Evolutionary conservation across 2,888 invertebrate species (phyloP), one percentile per base, ranked within the genome.

Genomic region (Osmoderma eremita): DNA sequence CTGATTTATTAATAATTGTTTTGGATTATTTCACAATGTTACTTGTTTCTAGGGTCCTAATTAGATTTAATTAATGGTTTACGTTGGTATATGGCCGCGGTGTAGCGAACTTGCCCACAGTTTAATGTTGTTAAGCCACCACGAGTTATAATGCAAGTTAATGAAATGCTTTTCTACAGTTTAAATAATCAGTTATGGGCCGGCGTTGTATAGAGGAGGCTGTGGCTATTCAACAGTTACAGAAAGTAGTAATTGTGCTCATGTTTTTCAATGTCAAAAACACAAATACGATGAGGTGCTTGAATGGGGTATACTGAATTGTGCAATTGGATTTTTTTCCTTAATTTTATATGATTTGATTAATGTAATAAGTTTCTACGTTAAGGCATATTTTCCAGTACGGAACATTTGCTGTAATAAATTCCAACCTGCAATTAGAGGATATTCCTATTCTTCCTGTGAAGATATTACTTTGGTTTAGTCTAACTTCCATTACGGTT

Each of bases 51-150:
- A 61, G 69, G 30, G 63, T 67, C 66, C 73, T 74, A 72, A 74
- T 74, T 74, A 73, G 69, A 65, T 54, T 71, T 74, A 74, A 74
- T 74, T 73, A 74, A 73, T 70, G 70, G 73, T 72, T n/a, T 71
- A 62, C 61, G 63, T 56, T 67, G 72, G 65, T 61, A 64, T n/a
- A 69, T 63, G 53, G n/a, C 30, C 30, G 30, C 67, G 65, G 70
- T 71, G 70, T 64, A 70, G 65, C 71, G 67, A 69, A 68, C 67
- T 70, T 67, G 63, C 63, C 51, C 54, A 30, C 30, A 69, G 67
- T 65, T 71, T 67, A 65, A 30, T 69, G 71, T 70, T 54, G 67
- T 69, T 72, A 71, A 69, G 67, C 65, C 72, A 30, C 30, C 6
- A 30, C 30, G 63, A 72, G 71, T 71, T 70, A 71, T 68, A 73